phyloP scores from a whole-genome alignment of 2,113 vertebrate species.

The Spheniscus mendiculus region DNA sequence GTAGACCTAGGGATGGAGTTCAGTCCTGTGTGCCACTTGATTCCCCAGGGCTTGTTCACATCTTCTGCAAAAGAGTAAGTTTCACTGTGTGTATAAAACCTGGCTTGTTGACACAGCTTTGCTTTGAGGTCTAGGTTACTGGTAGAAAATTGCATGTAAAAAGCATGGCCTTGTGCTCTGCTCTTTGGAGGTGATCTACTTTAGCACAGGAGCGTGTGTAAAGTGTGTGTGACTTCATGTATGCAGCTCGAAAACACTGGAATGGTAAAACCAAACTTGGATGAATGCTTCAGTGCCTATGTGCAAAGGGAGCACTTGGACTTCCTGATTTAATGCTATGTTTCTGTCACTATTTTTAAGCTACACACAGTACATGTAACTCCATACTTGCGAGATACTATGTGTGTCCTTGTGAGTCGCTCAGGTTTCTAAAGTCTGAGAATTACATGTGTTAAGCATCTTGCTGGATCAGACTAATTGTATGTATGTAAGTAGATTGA shows the following conservation, averaged over 20 bases:
- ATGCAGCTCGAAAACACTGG: too few relatives aligned
- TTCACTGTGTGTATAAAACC: neutral
- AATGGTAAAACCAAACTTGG: neutral
- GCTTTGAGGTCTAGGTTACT: neutral
- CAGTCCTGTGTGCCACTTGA: neutral
- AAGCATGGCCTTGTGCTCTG: neutral
- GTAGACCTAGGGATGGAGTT: neutral
- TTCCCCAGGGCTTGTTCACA: neutral
- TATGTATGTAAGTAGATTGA: neutral
- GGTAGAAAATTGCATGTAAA: neutral
- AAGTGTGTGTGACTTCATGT: neutral
- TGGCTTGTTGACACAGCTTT: neutral
- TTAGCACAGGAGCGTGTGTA: neutral
- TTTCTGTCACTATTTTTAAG: neutral
- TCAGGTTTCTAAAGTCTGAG: neutral
- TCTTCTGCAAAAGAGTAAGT: neutral
- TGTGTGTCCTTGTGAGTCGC: neutral
- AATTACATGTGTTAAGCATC: slow-evolving; percentile 1
- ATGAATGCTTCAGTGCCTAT: neutral
- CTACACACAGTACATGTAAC: neutral
- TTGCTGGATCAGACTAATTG: slow-evolving; percentile 13
- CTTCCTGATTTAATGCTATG: neutral
- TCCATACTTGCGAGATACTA: neutral
- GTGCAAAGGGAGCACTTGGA: neutral
- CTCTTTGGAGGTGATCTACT: neutral